Conservation (phyloP, 2,113 vertebrate species). For the Hydrolagus affinis region DNA sequence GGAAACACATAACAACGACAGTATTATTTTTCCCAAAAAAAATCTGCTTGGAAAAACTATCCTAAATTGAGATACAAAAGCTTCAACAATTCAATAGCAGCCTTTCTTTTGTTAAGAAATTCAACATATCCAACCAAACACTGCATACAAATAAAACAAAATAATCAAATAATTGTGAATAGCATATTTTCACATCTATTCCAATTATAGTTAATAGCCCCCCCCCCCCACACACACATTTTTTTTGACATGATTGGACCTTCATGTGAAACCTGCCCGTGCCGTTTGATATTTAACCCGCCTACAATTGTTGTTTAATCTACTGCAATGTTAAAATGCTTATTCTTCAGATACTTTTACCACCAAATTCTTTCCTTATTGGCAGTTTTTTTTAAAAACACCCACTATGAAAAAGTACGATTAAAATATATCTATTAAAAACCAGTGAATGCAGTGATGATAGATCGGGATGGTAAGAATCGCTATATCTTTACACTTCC, state of each 20-base stretch:
- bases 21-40: background rate
- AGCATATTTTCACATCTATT: background rate
- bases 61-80: background rate
- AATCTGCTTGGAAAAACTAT: constrained; percentile 11
- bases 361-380: background rate
- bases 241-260: background rate
- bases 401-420: background rate
- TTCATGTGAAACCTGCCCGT: background rate
- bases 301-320: constrained; percentile 23
- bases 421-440: background rate
- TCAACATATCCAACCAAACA: background rate
- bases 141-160: constrained; percentile 4
- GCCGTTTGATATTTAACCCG: constrained; percentile 10
- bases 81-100: background rate
- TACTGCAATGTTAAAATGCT: constrained; percentile 18
- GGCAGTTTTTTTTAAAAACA: no score
- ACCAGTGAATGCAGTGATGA: background rate
- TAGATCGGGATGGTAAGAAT: constrained; percentile 11
- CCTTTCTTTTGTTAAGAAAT: background rate
- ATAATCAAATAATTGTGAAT: background rate
- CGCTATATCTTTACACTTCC: constrained; percentile 18
- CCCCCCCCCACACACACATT: no score
- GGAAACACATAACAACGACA: background rate
- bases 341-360: constrained; percentile 10
- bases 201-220: background rate